Evolutionary conservation across 2,113 vertebrate genomes (phyloP).

Genomic region (Perca fluviatilis): DNA sequence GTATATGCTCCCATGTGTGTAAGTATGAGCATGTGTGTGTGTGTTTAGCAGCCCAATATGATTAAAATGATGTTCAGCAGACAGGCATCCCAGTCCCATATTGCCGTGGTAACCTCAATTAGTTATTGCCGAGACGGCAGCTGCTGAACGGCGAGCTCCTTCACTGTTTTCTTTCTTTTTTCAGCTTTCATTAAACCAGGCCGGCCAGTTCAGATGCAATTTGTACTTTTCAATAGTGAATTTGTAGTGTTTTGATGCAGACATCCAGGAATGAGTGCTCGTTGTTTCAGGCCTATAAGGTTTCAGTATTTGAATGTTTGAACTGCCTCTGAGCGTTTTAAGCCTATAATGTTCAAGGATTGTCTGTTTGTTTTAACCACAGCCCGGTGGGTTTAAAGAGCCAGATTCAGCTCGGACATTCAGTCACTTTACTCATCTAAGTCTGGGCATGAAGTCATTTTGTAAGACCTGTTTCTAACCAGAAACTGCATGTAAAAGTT

Average conservation of each 20-base stretch:
- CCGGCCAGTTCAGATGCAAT: conserved; percentile 40
- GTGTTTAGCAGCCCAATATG: conserved; percentile 58
- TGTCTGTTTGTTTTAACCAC: conserved; percentile 38
- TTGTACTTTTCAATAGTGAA: conserved; percentile 41
- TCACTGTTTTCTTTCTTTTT: conserved; percentile 50
- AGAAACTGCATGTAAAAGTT: background rate
- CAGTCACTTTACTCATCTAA: conserved; percentile 21
- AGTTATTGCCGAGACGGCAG: conserved; percentile 64
- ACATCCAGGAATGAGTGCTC: conserved; percentile 23
- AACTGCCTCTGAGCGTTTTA: conserved; percentile 42
- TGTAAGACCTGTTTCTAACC: background rate
- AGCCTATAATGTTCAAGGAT: conserved; percentile 45
- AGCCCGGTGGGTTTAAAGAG: conserved; percentile 25
- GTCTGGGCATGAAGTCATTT: conserved; percentile 11
- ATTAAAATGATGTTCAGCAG: conserved; percentile 75
- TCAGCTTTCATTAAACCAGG: conserved; percentile 50
- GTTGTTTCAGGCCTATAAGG: conserved; percentile 54
- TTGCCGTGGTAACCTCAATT: conserved; percentile 77
- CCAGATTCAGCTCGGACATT: conserved; percentile 44
- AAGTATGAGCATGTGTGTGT: background rate
- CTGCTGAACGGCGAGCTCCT: conserved; percentile 58
- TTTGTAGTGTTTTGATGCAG: conserved; percentile 16
- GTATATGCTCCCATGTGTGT: background rate
- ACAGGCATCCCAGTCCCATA: conserved; percentile 60
- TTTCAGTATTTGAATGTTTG: conserved; percentile 46